Conservation (phyloP, 2,113 vertebrate genomes). For the Muscicapa adusta region DNA sequence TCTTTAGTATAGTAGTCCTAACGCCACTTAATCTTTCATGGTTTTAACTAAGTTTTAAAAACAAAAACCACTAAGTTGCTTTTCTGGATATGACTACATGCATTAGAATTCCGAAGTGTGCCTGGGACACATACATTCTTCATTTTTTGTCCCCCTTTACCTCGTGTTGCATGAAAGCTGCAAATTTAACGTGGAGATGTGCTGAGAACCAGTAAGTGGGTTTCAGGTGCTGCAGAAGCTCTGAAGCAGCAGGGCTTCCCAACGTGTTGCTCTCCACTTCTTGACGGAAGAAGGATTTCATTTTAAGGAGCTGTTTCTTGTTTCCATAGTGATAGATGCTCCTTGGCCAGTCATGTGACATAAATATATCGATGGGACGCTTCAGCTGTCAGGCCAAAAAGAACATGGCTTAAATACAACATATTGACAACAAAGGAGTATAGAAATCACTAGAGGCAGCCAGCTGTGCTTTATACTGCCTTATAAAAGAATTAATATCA, state of each 20-base stretch:
- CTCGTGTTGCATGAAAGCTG: constrained; percentile 90
- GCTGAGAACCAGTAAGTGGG: constrained; percentile 97
- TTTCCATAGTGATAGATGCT: constrained; percentile 92
- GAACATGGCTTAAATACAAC: not conserved
- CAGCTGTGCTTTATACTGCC: not conserved
- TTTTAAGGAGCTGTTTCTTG: constrained; percentile 84
- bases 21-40: not conserved
- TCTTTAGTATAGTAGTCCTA: not conserved
- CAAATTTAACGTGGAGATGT: constrained; percentile 96
- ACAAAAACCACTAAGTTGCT: not conserved
- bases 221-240: constrained; percentile 88
- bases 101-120: not conserved
- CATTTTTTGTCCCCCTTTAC: constrained; percentile 62
- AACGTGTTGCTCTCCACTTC: constrained; percentile 91
- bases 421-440: rapidly evolving
- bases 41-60: not conserved
- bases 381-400: constrained; percentile 77
- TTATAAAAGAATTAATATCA: not conserved
- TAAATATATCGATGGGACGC: constrained; percentile 89
- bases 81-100: not conserved
- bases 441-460: not conserved
- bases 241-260: constrained; percentile 90
- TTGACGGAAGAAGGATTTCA: constrained; percentile 90
- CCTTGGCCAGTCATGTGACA: constrained; percentile 97
- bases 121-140: not conserved